Evolutionary conservation across 2,797 vertebrate species (phyloP).

Genomic region (Chrysocyon brachyurus): DNA sequence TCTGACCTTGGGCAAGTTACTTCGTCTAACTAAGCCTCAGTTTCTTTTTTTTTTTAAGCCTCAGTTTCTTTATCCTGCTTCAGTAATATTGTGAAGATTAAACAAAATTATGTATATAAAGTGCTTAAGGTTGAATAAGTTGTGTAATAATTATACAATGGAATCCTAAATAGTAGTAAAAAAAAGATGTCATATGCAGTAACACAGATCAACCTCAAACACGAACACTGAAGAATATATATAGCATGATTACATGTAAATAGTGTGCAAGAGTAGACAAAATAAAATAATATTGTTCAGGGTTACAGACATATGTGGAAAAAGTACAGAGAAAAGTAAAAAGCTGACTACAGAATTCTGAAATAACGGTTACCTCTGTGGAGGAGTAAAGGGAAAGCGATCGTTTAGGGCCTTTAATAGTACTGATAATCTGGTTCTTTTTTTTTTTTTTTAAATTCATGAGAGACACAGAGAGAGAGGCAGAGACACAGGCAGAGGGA

Average conservation of each 20-base stretch:
- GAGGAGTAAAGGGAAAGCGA: neutral
- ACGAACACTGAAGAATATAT: conserved; percentile 39
- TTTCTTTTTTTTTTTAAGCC: conserved; percentile 35
- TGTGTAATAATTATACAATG: neutral
- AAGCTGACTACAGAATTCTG: conserved; percentile 14
- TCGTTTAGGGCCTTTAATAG: neutral
- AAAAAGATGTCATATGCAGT: conserved; percentile 38
- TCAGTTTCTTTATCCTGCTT: conserved; percentile 56
- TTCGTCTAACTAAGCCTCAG: conserved; percentile 53
- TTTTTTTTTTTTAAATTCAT: too few relatives aligned
- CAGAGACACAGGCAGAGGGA: too few relatives aligned
- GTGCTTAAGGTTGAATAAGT: conserved; percentile 46
- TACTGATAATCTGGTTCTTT: neutral
- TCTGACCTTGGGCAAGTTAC: conserved; percentile 62
- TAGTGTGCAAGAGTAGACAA: conserved; percentile 32
- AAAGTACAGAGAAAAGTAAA: conserved; percentile 28
- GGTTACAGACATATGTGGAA: neutral
- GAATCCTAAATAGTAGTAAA: conserved; percentile 50
- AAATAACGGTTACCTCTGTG: neutral
- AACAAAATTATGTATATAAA: neutral
- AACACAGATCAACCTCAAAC: conserved; percentile 58
- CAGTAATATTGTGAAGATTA: conserved; percentile 6
- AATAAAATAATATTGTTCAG: conserved; percentile 41
- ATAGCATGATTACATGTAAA: conserved; percentile 54
- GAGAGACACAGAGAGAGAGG: too few relatives aligned